Evolutionary conservation across 2,113 vertebrate species (phyloP).

Genomic region (Crotalus viridis): DNA sequence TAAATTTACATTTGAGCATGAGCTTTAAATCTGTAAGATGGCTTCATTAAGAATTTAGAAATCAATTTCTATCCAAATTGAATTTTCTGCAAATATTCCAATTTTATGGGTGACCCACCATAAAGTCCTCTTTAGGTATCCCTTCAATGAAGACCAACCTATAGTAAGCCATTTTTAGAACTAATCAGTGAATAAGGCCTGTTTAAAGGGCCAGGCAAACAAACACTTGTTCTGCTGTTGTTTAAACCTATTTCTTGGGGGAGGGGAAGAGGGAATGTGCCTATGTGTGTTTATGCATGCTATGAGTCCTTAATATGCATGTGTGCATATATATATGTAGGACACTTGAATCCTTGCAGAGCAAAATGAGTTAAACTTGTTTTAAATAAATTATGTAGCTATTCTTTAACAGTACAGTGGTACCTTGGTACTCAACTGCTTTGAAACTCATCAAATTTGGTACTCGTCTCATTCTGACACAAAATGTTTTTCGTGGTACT

Average conservation of each 20-base stretch:
- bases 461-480: not conserved
- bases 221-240: not conserved
- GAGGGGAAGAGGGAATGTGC: not conserved
- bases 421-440: not conserved
- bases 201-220: rapidly evolving
- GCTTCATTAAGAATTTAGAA: rapidly evolving
- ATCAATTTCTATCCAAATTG: not conserved
- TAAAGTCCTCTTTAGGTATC: not conserved
- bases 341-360: not conserved
- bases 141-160: not conserved
- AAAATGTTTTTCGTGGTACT: not conserved
- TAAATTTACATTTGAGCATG: rapidly evolving
- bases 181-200: rapidly evolving
- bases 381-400: not conserved
- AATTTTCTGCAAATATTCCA: not conserved
- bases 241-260: not conserved
- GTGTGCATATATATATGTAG: too few relatives aligned
- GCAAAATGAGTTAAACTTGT: not conserved
- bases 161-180: rapidly evolving
- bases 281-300: not conserved
- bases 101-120: not conserved
- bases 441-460: not conserved
- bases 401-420: not conserved
- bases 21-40: not conserved
- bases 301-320: not conserved